phyloP scores from a whole-genome alignment of 2,888 invertebrate genomes.

The Drosophila longiperda region DNA sequence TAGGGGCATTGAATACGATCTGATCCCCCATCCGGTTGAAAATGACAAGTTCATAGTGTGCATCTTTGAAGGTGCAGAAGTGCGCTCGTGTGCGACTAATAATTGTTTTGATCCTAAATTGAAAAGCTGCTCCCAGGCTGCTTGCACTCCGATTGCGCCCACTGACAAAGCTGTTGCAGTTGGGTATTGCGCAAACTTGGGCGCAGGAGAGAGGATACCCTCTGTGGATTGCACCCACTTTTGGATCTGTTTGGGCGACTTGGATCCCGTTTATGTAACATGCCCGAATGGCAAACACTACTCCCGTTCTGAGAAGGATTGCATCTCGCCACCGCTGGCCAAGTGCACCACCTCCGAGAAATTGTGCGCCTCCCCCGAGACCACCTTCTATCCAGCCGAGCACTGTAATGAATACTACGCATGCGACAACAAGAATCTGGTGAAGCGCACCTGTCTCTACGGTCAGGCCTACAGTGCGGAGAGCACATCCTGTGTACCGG shows the following conservation, averaged over 20 bases:
- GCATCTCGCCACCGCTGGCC: slow-evolving; percentile 33
- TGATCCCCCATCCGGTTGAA: slow-evolving; percentile 16
- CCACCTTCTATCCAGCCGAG: slow-evolving; percentile 18
- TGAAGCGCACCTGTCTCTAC: slow-evolving; percentile 27
- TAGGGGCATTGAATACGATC: slow-evolving; percentile 17
- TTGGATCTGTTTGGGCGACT: slow-evolving; percentile 26
- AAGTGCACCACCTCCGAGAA: slow-evolving; percentile 27
- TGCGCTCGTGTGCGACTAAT: slow-evolving; percentile 4
- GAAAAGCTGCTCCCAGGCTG: slow-evolving; percentile 3
- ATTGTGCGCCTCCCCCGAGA: slow-evolving; percentile 12
- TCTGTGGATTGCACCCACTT: slow-evolving; percentile 28
- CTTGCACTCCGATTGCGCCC: slow-evolving; percentile 7
- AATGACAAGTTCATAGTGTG: slow-evolving; percentile 24
- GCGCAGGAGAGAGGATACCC: slow-evolving; percentile 2
- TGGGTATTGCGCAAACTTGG: neutral
- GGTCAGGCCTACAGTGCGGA: slow-evolving; percentile 18
- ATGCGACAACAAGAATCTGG: slow-evolving; percentile 15
- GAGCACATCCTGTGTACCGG: slow-evolving; percentile 11
- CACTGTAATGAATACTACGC: slow-evolving; percentile 30
- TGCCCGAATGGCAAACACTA: slow-evolving; percentile 27
- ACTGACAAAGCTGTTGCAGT: neutral
- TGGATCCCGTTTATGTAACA: slow-evolving; percentile 25
- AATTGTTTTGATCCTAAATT: slow-evolving; percentile 14
- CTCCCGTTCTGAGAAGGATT: slow-evolving; percentile 27
- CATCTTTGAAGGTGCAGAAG: slow-evolving; percentile 16